Percentiles rank a stretch among this genome's conserved stretches.
Evolutionary conservation across 2,797 vertebrate species (phyloP).

Genomic region (Tapirus indicus): DNA sequence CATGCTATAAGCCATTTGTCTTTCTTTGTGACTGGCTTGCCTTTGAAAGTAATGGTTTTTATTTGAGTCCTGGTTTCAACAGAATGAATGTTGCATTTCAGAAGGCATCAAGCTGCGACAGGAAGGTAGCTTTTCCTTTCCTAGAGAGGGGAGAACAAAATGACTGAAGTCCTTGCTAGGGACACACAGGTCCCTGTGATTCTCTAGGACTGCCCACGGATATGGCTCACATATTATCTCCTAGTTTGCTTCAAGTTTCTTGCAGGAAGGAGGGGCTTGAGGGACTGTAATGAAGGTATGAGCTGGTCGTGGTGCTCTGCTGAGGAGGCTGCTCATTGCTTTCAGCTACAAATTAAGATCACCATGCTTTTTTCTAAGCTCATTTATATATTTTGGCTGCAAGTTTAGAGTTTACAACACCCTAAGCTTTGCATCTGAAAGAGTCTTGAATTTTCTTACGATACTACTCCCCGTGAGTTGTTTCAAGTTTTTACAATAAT

Average conservation of each 20-base stretch:
- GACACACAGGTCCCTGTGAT: neutral
- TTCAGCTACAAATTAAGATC: neutral
- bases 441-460: constrained; percentile 48
- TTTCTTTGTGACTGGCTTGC: constrained; percentile 40
- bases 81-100: constrained; percentile 20
- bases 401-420: neutral
- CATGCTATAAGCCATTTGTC: constrained; percentile 28
- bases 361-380: neutral
- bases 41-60: constrained; percentile 67
- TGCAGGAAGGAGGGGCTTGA: neutral
- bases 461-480: constrained; percentile 26
- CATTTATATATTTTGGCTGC: neutral
- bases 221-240: neutral
- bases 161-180: neutral
- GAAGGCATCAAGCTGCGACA: neutral
- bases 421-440: constrained; percentile 47
- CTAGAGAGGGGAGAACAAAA: neutral
- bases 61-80: constrained; percentile 45
- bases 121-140: neutral
- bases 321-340: neutral
- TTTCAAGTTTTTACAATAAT: constrained; percentile 76
- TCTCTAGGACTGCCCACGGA: neutral
- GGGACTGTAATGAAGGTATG: neutral
- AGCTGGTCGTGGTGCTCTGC: neutral
- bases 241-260: neutral